Base-by-base conservation (phyloP, 2,888 invertebrate genomes). In the Aleiodes alternator region DNA sequence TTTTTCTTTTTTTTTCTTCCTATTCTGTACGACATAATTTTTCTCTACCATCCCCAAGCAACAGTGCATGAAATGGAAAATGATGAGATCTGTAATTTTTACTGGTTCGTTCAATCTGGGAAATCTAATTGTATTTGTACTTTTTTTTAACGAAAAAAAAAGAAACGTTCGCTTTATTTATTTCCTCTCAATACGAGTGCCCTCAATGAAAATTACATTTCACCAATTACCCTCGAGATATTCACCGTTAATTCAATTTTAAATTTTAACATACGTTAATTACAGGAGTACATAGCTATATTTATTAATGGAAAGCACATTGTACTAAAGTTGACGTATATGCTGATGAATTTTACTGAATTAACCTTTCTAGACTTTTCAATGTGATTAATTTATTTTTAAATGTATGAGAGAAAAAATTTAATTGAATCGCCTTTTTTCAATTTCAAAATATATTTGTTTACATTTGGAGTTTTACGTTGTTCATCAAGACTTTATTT, bases 401-500 rank as follows among this genome's bases (percentile, higher is more conserved):
- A 9, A 43, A 64, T 61, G 14, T 48, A 6, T 23, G 9, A 48
- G 0, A 12, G 34, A 9, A 64, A 64, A 64, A 64, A 48, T 48
- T 64, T 64, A 5, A 12, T 43, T 43, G 1, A 23, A 23, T 23
- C 23, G 2, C 23, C 2, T 43, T 43, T 43, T 43, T 11, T 9
- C 11, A 43, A 43, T 8, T 43, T 43, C 11, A 11, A 43, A 43
- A 43, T 61, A n/a, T 38, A 61, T n/a, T 38, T 16, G 61, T 61
- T 4, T 16, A 12, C 9, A 23, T 11, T 43, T 11, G 1, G 48
- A 64, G 64, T 64, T 48, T 61, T 48, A 64, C 7, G 48, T 43
- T 43, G 71, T 75, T 31, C 51, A 50, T 48, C 11, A 48, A 43
- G 74, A 78, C 73, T 78, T 77, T 70, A 55, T 56, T 53, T 74